Percentiles rank a stretch among this genome's conserved stretches.
These are phyloP conservation scores for Argyra leucocephala DNA, from an alignment of 2,888 invertebrate genomes.

Conservation along the genomic window DNA sequence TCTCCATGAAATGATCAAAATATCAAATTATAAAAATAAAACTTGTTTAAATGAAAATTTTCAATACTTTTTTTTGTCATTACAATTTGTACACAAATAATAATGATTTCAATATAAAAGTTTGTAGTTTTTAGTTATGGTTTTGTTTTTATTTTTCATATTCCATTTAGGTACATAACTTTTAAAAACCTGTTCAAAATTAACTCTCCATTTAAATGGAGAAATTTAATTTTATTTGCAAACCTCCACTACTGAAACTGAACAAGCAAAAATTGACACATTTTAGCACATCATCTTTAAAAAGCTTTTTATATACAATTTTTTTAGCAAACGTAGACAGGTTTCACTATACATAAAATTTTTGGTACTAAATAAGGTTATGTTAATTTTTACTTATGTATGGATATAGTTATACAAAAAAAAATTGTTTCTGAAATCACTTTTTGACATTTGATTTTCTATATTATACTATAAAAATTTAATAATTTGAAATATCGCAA, in stretches of 20 bases:
- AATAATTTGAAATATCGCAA: too few relatives aligned
- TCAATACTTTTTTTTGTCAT: not conserved
- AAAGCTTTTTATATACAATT: not conserved
- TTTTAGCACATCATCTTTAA: not conserved
- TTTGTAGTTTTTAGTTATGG: too few relatives aligned
- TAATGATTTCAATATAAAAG: too few relatives aligned
- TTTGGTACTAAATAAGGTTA: not conserved
- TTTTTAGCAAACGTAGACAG: not conserved
- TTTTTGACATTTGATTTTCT: too few relatives aligned
- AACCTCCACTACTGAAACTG: not conserved
- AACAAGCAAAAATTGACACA: not conserved
- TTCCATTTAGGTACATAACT: not conserved
- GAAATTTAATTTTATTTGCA: not conserved
- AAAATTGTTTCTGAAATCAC: too few relatives aligned
- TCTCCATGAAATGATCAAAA: not conserved
- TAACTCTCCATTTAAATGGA: not conserved
- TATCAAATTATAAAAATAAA: not conserved
- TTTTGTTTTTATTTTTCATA: not conserved
- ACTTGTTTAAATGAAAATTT: not conserved
- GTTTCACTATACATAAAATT: not conserved
- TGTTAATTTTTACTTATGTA: not conserved
- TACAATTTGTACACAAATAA: too few relatives aligned
- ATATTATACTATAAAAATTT: too few relatives aligned
- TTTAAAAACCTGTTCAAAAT: not conserved
- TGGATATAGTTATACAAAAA: not conserved